These are phyloP conservation scores for Actenoides lindsayi DNA, from an alignment of 2,113 vertebrate species.

Conservation along the genomic window DNA sequence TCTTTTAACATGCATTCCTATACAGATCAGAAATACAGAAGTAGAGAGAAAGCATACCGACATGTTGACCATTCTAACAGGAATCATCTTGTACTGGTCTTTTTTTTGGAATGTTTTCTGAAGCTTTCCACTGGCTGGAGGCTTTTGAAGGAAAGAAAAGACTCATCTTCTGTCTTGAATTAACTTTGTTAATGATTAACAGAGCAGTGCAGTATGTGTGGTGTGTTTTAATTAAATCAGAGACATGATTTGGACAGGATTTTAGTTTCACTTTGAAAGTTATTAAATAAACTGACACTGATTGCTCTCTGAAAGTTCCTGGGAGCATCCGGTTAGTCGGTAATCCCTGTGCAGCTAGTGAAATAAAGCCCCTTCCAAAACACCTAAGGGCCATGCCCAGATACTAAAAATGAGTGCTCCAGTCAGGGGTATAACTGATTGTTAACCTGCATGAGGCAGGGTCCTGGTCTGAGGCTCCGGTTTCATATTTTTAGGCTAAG, in stretches of 20 bases:
- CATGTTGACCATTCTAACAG: slow-evolving; percentile 32
- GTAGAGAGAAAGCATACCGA: not conserved
- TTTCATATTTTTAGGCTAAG: not conserved
- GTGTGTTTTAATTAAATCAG: slow-evolving; percentile 69
- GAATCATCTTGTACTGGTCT: slow-evolving; percentile 24
- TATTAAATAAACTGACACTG: slow-evolving; percentile 69
- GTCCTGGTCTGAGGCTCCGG: not conserved
- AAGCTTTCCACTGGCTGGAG: slow-evolving; percentile 30
- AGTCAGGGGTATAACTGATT: not conserved
- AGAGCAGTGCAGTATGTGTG: slow-evolving; percentile 67
- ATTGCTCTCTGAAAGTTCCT: slow-evolving; percentile 55
- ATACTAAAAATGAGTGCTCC: not conserved
- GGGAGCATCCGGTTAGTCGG: slow-evolving; percentile 45
- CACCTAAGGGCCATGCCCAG: not conserved
- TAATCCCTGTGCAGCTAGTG: slow-evolving; percentile 43
- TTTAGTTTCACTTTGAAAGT: slow-evolving; percentile 73
- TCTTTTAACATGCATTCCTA: slow-evolving; percentile 12
- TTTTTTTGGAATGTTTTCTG: slow-evolving; percentile 4
- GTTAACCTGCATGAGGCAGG: not conserved
- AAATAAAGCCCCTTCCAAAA: slow-evolving; percentile 29
- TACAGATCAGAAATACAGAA: slow-evolving; percentile 30
- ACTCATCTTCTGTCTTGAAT: slow-evolving; percentile 64
- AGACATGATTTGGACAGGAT: slow-evolving; percentile 71
- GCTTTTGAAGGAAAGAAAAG: slow-evolving; percentile 52
- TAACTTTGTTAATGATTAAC: slow-evolving; percentile 64